Conservation (phyloP, 2,113 vertebrate species). For the Nothoprocta pentlandii region DNA sequence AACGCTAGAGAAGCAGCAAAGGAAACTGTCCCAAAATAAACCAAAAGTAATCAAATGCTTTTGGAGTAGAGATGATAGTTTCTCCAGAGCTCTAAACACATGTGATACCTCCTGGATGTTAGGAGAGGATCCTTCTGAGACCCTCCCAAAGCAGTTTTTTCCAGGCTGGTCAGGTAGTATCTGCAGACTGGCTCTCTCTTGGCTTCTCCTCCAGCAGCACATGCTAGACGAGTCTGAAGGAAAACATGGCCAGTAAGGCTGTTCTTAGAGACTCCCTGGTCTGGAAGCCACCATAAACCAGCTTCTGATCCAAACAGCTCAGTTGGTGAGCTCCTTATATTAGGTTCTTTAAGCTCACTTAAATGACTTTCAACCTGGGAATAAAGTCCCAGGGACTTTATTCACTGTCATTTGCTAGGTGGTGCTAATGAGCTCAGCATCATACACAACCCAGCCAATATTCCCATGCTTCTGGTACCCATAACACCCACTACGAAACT, state of each 20-base stretch:
- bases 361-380: background rate
- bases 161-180: background rate
- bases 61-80: background rate
- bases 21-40: background rate
- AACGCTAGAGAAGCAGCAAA: background rate
- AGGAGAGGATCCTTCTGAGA: background rate
- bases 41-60: background rate
- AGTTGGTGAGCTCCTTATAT: background rate
- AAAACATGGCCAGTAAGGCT: background rate
- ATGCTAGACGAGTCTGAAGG: rapidly evolving
- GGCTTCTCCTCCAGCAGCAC: rapidly evolving
- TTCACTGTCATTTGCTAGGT: background rate
- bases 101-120: background rate
- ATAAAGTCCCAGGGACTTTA: background rate
- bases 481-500: rapidly evolving
- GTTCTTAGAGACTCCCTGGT: background rate
- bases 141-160: background rate
- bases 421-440: background rate
- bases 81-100: background rate
- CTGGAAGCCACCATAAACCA: background rate
- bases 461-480: background rate
- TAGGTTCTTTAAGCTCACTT: background rate
- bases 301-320: background rate
- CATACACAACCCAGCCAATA: rapidly evolving
- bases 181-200: background rate